Conservation (phyloP, 1,140 invertebrate genomes). For the Lepidurus apus region DNA sequence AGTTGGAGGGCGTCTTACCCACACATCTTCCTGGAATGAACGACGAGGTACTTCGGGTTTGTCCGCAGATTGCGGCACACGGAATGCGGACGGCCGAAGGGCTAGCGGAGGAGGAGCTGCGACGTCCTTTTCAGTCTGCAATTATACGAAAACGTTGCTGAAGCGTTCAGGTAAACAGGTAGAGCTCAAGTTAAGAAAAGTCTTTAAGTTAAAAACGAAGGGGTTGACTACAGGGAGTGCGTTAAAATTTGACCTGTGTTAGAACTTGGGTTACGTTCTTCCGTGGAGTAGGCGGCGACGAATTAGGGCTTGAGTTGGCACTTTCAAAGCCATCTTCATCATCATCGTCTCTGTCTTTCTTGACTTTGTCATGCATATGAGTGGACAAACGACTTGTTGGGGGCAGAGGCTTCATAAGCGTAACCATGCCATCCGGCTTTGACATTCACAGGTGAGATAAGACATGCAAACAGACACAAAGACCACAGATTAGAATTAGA, state of each 20-base stretch:
- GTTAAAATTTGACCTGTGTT: background rate
- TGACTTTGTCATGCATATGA: background rate
- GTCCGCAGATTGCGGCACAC: background rate
- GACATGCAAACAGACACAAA: background rate
- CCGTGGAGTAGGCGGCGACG: background rate
- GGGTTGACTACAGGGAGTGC: background rate
- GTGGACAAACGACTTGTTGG: background rate
- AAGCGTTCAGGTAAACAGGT: background rate
- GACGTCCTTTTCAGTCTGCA: background rate
- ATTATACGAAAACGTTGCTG: background rate
- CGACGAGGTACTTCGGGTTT: constrained; percentile 12
- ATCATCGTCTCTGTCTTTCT: background rate
- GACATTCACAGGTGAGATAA: background rate
- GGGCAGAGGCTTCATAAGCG: background rate
- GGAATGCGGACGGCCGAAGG: background rate
- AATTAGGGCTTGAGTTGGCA: constrained; percentile 23
- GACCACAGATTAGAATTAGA: background rate
- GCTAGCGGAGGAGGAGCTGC: background rate
- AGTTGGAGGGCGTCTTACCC: background rate
- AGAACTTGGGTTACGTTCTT: constrained; percentile 1
- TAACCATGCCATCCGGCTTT: background rate
- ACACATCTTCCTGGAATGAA: constrained; percentile 1
- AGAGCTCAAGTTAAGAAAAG: no score
- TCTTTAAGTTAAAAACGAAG: background rate
- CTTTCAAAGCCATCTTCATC: constrained; percentile 27